Percentiles rank a stretch among this genome's conserved stretches.
phyloP scores from a whole-genome alignment of 2,797 vertebrate genomes.

The Melanotaenia pygmaea region DNA sequence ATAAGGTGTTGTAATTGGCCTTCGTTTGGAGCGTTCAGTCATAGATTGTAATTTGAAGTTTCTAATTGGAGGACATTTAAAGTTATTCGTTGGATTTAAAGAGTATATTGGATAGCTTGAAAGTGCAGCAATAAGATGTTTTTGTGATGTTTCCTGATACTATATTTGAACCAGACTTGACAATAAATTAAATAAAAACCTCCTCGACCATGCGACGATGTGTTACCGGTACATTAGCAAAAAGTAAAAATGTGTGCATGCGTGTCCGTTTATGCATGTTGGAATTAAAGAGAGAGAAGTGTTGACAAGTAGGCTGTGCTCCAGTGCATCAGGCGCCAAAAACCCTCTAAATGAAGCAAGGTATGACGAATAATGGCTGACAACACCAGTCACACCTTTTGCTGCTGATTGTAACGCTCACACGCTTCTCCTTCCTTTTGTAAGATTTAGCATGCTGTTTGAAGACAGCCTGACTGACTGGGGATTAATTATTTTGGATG shows the following conservation, averaged over 20 bases:
- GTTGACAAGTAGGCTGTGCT: conserved; percentile 81
- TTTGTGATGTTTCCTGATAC: conserved; percentile 50
- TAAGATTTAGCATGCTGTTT: conserved; percentile 80
- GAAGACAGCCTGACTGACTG: conserved; percentile 81
- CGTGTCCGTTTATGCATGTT: conserved; percentile 48
- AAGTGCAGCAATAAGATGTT: conserved; percentile 56
- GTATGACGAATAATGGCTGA: conserved; percentile 85
- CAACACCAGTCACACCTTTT: conserved; percentile 84
- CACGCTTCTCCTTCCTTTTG: conserved; percentile 73
- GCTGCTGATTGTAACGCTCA: conserved; percentile 81
- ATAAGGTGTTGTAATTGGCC: conserved; percentile 81
- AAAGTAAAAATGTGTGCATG: conserved; percentile 36
- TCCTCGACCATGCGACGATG: conserved; percentile 42
- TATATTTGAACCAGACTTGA: conserved; percentile 41
- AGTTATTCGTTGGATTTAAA: conserved; percentile 63
- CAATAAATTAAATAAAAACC: conserved; percentile 50
- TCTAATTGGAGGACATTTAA: conserved; percentile 75
- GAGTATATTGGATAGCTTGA: conserved; percentile 37
- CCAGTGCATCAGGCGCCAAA: conserved; percentile 76
- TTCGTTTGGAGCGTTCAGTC: conserved; percentile 73
- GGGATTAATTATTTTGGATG: conserved; percentile 87
- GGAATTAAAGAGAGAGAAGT: conserved; percentile 73
- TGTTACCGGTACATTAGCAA: conserved; percentile 78
- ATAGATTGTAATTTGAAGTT: conserved; percentile 72
- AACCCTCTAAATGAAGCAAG: conserved; percentile 80